Evolutionary conservation across 2,888 invertebrate genomes (phyloP).

Genomic region (Griposia aprilina): DNA sequence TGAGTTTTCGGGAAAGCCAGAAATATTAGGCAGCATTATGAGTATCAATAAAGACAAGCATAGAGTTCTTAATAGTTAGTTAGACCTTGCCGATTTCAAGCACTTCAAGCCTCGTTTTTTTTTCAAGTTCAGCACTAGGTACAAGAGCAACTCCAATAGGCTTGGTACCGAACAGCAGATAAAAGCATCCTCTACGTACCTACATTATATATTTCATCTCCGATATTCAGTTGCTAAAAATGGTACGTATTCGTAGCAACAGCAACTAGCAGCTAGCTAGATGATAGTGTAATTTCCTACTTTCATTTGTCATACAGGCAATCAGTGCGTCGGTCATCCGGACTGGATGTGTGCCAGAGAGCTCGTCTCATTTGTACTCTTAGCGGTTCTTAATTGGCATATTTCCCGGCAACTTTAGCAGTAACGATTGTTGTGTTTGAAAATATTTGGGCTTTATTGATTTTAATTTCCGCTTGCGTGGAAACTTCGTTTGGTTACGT

Average conservation of each 20-base stretch:
- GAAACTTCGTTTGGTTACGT: constrained; percentile 42
- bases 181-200: background rate
- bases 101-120: background rate
- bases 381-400: constrained; percentile 37
- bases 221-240: background rate
- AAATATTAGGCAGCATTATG: background rate
- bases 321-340: too few relatives aligned
- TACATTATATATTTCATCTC: background rate
- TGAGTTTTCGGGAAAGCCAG: background rate
- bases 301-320: too few relatives aligned
- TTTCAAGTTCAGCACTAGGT: too few relatives aligned
- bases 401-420: constrained; percentile 37
- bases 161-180: background rate
- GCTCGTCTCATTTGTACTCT: constrained; percentile 22
- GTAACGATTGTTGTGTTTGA: constrained; percentile 46
- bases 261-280: too few relatives aligned
- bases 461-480: constrained; percentile 53
- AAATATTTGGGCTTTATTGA: constrained; percentile 50
- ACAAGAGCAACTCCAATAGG: background rate
- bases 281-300: too few relatives aligned
- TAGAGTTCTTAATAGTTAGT: background rate
- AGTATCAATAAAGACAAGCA: constrained; percentile 6
- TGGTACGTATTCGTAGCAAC: too few relatives aligned
- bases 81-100: background rate
- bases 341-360: too few relatives aligned